Evolutionary conservation across 2,113 vertebrate species (phyloP), one percentile per base, ranked within the genome.

Genomic region (Taxidea taxus): DNA sequence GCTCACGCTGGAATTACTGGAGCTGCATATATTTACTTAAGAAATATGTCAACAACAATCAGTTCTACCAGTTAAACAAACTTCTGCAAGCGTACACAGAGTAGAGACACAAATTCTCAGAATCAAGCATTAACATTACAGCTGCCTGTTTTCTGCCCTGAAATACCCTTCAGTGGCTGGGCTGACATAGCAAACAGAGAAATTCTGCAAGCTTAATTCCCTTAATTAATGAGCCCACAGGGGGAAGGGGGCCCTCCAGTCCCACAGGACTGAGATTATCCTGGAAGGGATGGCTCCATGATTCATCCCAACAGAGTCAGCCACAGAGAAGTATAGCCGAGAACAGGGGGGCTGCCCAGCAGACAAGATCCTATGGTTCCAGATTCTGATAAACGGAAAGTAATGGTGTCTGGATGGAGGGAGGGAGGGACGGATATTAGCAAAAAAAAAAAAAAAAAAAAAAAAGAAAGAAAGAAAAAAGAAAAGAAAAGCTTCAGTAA

Each of bases 81-180:
- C 92, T 94, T 83, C 72, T 90, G 91, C 90, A 94, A 96, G 96
- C 34, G 90, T 49, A 88, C 74, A 98, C 97, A 98, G 97, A 96
- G 87, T 58, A 91, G 62, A 95, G 1, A 92, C n/a, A 95, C 90
- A 87, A 90, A 80, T 54, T 60, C n/a, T 90, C 68, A 90, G 83
- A 54, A 85, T 94, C 70, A 87, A 95, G 16, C 58, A 95, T 39
- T 27, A 62, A 89, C 37, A 23, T 56, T 39, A 56, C 1, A 68
- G 66, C 3, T 23, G 78, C 74, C 39, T 21, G 42, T 60, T 44
- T 95, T 87, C 88, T 68, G 42, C 62, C 44, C 94, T 86, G 51
- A 83, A 90, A 90, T 58, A 94, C 97, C 51, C 80, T 58, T 27
- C 83, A 84, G 62, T 31, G 81, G 90, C 0, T 96, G 97, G 88